Conservation (phyloP, 2,797 vertebrate species). For the Platalea minor region DNA sequence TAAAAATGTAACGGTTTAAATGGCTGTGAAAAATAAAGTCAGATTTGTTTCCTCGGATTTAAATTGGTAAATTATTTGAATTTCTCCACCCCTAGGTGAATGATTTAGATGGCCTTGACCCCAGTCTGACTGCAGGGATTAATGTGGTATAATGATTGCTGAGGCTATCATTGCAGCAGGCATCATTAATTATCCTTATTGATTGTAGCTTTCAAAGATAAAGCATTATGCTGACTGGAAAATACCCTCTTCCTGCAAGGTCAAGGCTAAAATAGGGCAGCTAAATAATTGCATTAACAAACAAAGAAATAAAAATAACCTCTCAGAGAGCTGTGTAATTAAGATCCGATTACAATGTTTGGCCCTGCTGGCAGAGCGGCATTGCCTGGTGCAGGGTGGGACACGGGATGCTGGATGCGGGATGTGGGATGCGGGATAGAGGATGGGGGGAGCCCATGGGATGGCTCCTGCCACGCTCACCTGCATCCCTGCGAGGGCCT, state of each 20-base stretch:
- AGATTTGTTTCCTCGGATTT: constrained; percentile 80
- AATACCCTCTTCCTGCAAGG: constrained; percentile 95
- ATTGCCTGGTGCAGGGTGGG: background rate
- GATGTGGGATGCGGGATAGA: background rate
- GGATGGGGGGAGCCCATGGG: background rate
- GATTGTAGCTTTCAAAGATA: constrained; percentile 99
- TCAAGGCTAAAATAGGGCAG: constrained; percentile 94
- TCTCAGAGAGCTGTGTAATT: constrained; percentile 77
- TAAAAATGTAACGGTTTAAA: background rate
- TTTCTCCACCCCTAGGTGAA: constrained; percentile 95
- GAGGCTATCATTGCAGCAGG: constrained; percentile 98
- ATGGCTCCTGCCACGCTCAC: background rate
- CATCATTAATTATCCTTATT: constrained; percentile 99
- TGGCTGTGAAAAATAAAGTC: constrained; percentile 60
- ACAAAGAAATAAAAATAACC: constrained; percentile 88
- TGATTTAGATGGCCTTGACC: constrained; percentile 98
- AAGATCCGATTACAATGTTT: constrained; percentile 80
- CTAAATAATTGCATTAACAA: constrained; percentile 86
- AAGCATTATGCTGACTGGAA: constrained; percentile 99
- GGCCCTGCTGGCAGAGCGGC: constrained; percentile 63
- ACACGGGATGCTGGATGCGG: background rate
- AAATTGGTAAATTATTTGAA: constrained; percentile 98
- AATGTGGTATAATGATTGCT: constrained; percentile 98
- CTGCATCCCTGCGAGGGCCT: constrained; percentile 14
- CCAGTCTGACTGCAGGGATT: constrained; percentile 95